A percentile compares a stretch with the other conserved stretches of the same genome.
Conservation (phyloP, 2,113 vertebrate genomes). For the Mesoclemmys tuberculata region DNA sequence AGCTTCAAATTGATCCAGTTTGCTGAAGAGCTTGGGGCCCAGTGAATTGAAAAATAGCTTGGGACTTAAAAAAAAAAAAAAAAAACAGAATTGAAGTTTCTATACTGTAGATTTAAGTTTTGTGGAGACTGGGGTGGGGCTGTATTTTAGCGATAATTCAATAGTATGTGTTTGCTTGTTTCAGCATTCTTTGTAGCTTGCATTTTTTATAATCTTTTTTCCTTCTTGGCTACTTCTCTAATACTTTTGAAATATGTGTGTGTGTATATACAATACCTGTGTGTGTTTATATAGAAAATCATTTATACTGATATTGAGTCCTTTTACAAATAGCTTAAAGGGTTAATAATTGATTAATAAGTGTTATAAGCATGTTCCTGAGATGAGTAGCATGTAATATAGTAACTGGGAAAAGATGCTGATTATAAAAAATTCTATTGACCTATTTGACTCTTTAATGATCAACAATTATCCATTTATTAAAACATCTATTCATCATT, state of each 20-base stretch:
- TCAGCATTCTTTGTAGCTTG: conserved; percentile 36
- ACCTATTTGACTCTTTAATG: background rate
- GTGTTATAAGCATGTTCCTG: background rate
- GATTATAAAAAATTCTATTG: background rate
- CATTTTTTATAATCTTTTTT: background rate
- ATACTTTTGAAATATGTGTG: background rate
- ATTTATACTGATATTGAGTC: background rate
- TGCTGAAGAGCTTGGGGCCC: conserved; percentile 55
- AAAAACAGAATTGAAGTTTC: conserved; percentile 48
- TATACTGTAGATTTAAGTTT: background rate
- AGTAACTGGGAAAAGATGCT: background rate
- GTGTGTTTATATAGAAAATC: background rate
- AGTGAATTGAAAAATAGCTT: conserved; percentile 73
- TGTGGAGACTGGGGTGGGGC: background rate
- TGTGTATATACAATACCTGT: background rate
- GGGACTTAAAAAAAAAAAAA: conserved; percentile 40
- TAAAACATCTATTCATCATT: background rate
- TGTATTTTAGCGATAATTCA: conserved; percentile 37
- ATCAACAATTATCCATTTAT: background rate
- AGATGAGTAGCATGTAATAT: background rate
- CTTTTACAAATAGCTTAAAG: background rate
- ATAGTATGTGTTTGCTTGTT: conserved; percentile 29
- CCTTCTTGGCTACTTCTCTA: background rate
- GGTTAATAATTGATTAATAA: background rate
- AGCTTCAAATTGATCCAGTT: conserved; percentile 75